A percentile compares a stretch with the other conserved stretches of the same genome.
phyloP scores from a whole-genome alignment of 2,113 vertebrate species.

The Orcinus orca region DNA sequence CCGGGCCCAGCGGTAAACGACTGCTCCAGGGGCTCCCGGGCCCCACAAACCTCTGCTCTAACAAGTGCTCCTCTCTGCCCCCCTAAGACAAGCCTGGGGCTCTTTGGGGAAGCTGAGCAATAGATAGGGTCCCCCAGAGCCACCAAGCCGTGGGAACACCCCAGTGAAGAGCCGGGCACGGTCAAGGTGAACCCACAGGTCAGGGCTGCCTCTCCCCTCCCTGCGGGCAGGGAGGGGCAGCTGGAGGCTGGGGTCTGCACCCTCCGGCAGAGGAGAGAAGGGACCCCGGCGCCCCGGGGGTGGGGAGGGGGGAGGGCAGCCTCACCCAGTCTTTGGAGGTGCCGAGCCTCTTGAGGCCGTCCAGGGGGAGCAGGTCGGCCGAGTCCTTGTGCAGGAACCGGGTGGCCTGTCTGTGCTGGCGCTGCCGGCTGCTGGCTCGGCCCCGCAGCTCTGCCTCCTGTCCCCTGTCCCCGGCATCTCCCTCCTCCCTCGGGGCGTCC shows the following conservation, averaged over 20 bases:
- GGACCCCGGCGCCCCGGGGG: neutral
- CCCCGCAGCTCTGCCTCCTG: slow-evolving; percentile 87
- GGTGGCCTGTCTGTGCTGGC: slow-evolving; percentile 94
- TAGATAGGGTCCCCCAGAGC: neutral
- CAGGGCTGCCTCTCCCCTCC: neutral
- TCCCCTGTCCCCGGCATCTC: slow-evolving; percentile 81
- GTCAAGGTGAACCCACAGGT: neutral
- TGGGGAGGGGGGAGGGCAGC: neutral
- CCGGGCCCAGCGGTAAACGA: neutral
- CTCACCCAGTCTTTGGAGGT: slow-evolving; percentile 97
- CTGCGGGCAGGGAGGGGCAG: neutral
- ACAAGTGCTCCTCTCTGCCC: neutral
- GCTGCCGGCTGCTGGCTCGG: slow-evolving; percentile 93
- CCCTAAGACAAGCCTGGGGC: neutral
- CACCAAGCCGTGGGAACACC: neutral
- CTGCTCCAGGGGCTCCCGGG: neutral
- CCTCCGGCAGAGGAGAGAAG: neutral
- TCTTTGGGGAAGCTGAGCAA: neutral
- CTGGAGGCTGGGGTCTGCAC: neutral
- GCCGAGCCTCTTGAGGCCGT: slow-evolving; percentile 93
- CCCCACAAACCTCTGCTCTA: neutral
- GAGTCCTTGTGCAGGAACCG: slow-evolving; percentile 98
- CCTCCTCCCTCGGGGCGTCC: slow-evolving; percentile 11
- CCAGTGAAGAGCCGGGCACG: neutral
- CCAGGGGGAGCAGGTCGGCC: slow-evolving; percentile 96